Percentiles rank a stretch among this genome's conserved stretches.
phyloP scores from a whole-genome alignment of 2,888 invertebrate genomes.

The Rotaria magnacalcarata region DNA sequence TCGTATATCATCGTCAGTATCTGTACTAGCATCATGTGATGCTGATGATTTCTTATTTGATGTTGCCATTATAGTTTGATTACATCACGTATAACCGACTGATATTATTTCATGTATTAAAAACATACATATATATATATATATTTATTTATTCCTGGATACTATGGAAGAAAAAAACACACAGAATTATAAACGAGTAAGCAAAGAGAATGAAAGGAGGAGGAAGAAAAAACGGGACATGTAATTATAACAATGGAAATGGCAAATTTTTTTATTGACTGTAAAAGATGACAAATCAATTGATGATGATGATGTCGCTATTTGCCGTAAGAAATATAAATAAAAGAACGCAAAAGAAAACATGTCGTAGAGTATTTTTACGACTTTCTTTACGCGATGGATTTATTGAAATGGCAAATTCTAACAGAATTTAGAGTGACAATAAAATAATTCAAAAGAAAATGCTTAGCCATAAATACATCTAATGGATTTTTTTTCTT shows the following conservation, averaged over 20 bases:
- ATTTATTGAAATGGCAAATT: too few relatives aligned
- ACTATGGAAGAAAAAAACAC: background rate
- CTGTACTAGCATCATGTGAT: constrained; percentile 1
- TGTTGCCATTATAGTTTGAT: background rate
- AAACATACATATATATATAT: background rate
- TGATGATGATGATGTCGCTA: background rate
- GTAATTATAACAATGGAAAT: background rate
- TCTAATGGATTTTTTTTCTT: too few relatives aligned
- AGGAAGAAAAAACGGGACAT: background rate
- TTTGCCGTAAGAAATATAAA: background rate
- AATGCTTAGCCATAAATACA: too few relatives aligned
- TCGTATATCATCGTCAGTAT: constrained; percentile 10
- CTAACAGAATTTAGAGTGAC: too few relatives aligned
- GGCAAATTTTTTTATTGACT: background rate
- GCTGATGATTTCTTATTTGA: background rate
- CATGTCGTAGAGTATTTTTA: too few relatives aligned
- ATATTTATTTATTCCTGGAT: background rate
- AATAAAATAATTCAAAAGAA: too few relatives aligned
- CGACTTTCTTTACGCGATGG: too few relatives aligned
- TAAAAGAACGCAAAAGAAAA: too few relatives aligned
- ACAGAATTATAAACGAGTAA: background rate
- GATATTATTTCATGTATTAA: background rate
- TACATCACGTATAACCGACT: background rate
- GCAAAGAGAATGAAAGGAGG: background rate
- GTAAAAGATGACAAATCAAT: background rate